Conservation (phyloP, 2,888 invertebrate species). For the Dasysyrphus tricinctus region DNA sequence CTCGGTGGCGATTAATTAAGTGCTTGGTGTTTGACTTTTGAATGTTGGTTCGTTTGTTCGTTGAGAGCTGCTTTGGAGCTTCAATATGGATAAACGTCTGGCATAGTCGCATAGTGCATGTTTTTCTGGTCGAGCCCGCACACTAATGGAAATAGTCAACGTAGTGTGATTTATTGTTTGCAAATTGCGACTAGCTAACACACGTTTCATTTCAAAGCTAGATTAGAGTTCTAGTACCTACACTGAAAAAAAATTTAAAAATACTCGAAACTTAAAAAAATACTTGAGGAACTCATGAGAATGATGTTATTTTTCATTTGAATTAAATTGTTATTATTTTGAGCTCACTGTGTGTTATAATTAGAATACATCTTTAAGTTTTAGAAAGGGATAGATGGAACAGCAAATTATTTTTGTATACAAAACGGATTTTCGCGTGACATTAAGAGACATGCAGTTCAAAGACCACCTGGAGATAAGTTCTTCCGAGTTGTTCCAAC, state of each 20-base stretch:
- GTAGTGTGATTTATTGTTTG: conserved; percentile 21
- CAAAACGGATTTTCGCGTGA: too few relatives aligned
- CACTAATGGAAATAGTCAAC: conserved; percentile 28
- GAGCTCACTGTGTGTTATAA: too few relatives aligned
- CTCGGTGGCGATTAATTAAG: conserved; percentile 62
- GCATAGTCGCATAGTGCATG: conserved; percentile 1
- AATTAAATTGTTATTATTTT: too few relatives aligned
- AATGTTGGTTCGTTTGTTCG: conserved; percentile 33
- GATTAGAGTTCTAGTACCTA: neutral
- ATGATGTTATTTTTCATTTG: too few relatives aligned
- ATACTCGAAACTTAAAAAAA: neutral
- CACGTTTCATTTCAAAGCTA: conserved; percentile 31
- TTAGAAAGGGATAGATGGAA: too few relatives aligned
- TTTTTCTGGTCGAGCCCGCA: neutral
- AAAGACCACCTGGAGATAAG: too few relatives aligned
- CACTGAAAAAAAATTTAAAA: neutral
- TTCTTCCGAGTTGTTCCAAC: too few relatives aligned
- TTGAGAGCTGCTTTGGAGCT: conserved; percentile 1
- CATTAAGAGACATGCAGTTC: too few relatives aligned
- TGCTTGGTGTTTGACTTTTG: conserved; percentile 34
- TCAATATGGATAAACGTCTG: conserved; percentile 24
- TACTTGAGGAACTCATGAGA: too few relatives aligned
- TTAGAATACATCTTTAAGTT: too few relatives aligned
- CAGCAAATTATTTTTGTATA: too few relatives aligned
- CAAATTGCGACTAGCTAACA: conserved; percentile 12